phyloP scores from a whole-genome alignment of 2,888 invertebrate species.

The Epiblema foenella region DNA sequence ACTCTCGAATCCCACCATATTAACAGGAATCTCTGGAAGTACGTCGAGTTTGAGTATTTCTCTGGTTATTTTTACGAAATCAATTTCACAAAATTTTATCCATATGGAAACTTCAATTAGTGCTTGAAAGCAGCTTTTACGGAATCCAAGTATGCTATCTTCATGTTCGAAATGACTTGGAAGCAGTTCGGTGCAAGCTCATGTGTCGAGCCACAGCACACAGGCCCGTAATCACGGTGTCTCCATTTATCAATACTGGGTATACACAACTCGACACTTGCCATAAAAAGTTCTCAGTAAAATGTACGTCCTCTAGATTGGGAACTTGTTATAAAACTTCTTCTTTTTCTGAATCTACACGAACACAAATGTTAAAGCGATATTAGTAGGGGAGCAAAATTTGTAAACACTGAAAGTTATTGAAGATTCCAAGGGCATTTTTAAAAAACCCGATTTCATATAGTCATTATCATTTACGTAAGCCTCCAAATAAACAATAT shows the following conservation, averaged over 20 bases:
- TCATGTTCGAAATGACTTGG: slow-evolving; percentile 64
- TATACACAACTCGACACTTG: slow-evolving; percentile 81
- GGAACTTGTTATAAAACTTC: slow-evolving; percentile 55
- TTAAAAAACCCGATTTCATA: slow-evolving; percentile 52
- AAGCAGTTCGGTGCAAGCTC: slow-evolving; percentile 57
- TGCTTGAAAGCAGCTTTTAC: slow-evolving; percentile 91
- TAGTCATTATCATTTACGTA: slow-evolving; percentile 56
- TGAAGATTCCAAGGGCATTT: slow-evolving; percentile 85
- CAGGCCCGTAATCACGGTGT: slow-evolving; percentile 89
- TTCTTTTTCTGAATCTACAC: slow-evolving; percentile 49
- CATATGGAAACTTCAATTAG: slow-evolving; percentile 94
- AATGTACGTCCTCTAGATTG: slow-evolving; percentile 60
- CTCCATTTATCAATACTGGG: slow-evolving; percentile 86
- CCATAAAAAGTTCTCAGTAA: slow-evolving; percentile 77
- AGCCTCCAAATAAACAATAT: slow-evolving; percentile 65
- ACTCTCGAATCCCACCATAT: slow-evolving; percentile 91
- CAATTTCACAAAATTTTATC: slow-evolving; percentile 97
- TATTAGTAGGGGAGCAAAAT: slow-evolving; percentile 79
- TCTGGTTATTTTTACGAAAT: slow-evolving; percentile 87
- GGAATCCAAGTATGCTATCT: slow-evolving; percentile 89
- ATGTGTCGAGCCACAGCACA: slow-evolving; percentile 87
- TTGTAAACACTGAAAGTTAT: slow-evolving; percentile 86
- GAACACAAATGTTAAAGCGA: slow-evolving; percentile 75
- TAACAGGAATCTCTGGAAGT: slow-evolving; percentile 84
- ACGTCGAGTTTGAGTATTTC: slow-evolving; percentile 60